phyloP scores from a whole-genome alignment of 2,797 vertebrate genomes.

The Oreochromis grahami region DNA sequence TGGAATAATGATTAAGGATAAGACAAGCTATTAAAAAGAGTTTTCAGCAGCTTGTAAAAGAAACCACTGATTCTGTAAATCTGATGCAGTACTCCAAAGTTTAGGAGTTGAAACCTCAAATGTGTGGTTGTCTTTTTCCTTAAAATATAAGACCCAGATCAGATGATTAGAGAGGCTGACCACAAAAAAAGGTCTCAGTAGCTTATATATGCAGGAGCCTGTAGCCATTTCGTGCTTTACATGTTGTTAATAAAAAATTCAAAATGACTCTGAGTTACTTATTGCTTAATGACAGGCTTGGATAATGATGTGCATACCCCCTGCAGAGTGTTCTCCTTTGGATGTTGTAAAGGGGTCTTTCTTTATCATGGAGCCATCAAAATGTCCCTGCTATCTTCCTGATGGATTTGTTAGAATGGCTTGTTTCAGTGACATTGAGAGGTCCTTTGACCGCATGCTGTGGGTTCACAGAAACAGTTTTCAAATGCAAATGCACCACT shows the following conservation, averaged over 20 bases:
- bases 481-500: conserved; percentile 7
- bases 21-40: neutral
- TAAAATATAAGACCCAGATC: neutral
- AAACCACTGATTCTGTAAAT: neutral
- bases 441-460: conserved; percentile 2
- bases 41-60: neutral
- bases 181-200: neutral
- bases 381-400: neutral
- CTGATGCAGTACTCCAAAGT: neutral
- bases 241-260: neutral
- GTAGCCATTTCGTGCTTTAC: neutral
- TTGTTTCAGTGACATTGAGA: conserved; percentile 5
- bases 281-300: neutral
- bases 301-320: neutral
- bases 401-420: neutral
- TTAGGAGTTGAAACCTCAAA: neutral
- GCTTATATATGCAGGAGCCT: neutral
- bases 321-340: neutral
- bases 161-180: neutral
- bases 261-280: neutral
- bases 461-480: neutral
- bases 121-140: neutral
- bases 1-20: neutral
- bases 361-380: neutral
- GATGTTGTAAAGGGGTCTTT: neutral